These are phyloP conservation scores for Bettongia penicillata DNA, from an alignment of 2,113 vertebrate genomes.

Conservation along the genomic window DNA sequence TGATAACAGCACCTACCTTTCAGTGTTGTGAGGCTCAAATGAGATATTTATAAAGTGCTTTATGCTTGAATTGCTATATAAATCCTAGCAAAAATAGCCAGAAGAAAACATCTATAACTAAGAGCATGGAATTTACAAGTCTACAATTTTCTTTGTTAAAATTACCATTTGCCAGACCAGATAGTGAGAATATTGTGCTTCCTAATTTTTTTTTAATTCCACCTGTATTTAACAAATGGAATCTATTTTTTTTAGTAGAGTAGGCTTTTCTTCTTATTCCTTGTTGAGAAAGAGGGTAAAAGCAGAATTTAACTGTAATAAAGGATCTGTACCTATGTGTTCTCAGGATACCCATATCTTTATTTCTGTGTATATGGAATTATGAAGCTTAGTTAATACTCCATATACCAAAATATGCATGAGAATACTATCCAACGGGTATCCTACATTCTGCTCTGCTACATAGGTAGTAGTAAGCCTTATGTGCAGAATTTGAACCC, in stretches of 20 bases:
- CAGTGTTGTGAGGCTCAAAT: background rate
- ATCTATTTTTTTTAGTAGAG: background rate
- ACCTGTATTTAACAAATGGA: background rate
- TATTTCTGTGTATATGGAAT: constrained; percentile 3
- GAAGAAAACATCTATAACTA: background rate
- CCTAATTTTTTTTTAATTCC: background rate
- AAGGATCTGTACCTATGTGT: background rate
- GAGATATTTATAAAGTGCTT: background rate
- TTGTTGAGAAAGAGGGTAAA: background rate
- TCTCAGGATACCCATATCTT: too few species aligned
- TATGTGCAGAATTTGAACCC: background rate
- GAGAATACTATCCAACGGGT: background rate
- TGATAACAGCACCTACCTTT: background rate
- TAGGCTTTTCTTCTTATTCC: background rate
- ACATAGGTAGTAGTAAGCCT: background rate
- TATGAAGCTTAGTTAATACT: background rate
- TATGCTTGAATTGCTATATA: background rate
- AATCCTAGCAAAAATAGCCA: background rate
- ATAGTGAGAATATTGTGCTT: background rate
- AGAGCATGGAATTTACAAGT: background rate
- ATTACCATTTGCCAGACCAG: background rate
- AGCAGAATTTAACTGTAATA: background rate
- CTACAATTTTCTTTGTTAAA: background rate
- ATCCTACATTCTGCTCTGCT: background rate
- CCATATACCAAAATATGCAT: background rate